Evolutionary conservation across 2,888 invertebrate species (phyloP), one percentile per base, ranked within the genome.

Genomic region (Orthosia incerta): DNA sequence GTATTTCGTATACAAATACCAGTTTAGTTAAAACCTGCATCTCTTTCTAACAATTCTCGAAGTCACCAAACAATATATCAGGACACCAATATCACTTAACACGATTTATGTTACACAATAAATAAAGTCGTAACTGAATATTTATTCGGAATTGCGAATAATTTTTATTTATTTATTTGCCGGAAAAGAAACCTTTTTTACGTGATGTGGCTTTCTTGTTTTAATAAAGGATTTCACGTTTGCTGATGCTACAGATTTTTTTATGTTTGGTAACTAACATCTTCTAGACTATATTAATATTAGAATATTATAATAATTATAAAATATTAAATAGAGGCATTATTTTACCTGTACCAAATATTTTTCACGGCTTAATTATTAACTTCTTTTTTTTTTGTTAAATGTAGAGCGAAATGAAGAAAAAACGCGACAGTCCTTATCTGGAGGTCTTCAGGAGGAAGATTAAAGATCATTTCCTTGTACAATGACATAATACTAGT

Each of bases 81-180:
- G 18, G n/a, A 56, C 50, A 73, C 68, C 65, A 83, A 82, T 77
- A 80, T 77, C 45, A 80, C 83, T 71, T 80, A 67, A 23, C 60
- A 69, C 18, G 73, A 86, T 83, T 77, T 86, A 86, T 85, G 77
- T 64, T n/a, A 18, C 31, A 55, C 61, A 50, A 79, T 82, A 85
- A 79, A 86, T 85, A 82, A 73, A 71, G 59, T 74, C 61, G 51
- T 63, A 70, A 65, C 71, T 69, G 71, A 68, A 71, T 78, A 80
- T 76, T 82, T 80, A 76, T 77, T 80, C 70, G 71, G 66, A 26
- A 31, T 55, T 13, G 23, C 61, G 63, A 70, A 76, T 81, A 73
- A 53, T 72, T 69, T 76, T 72, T 79, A 75, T 85, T 76, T 79
- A 85, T 83, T 76, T 81, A 79, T 77, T 80, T 72, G 20, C 20